These are phyloP conservation scores for Sepioteuthis lessoniana DNA, from an alignment of 2,888 invertebrate genomes.

Conservation along the genomic window DNA sequence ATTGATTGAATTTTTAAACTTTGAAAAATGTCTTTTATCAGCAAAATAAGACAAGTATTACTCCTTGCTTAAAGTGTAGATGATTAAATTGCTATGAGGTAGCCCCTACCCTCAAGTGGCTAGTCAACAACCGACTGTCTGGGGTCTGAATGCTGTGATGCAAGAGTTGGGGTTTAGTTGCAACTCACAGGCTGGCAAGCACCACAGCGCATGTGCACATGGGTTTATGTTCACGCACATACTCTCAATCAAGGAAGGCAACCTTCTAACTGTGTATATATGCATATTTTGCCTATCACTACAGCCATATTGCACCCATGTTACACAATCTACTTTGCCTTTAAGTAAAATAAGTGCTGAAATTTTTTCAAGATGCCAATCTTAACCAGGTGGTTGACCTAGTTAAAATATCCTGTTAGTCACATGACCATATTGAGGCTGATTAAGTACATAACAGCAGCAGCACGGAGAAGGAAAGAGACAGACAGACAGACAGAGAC, in stretches of 20 bases:
- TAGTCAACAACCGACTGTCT: background rate
- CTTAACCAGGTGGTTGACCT: conserved; percentile 47
- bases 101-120: background rate
- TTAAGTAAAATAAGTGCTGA: conserved; percentile 33
- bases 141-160: background rate
- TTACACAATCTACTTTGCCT: background rate
- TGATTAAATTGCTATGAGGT: background rate
- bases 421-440: conserved; percentile 46
- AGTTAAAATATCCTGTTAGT: conserved; percentile 44
- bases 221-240: background rate
- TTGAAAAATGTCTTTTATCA: background rate
- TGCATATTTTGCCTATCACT: background rate
- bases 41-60: background rate
- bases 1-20: too few relatives aligned
- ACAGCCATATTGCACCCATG: background rate
- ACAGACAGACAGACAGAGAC: background rate
- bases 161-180: conserved; percentile 11
- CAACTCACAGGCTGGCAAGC: background rate
- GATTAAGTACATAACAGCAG: conserved; percentile 37
- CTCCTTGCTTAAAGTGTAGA: background rate
- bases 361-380: conserved; percentile 24
- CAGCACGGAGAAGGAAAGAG: background rate
- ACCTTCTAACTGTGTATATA: background rate
- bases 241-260: background rate
- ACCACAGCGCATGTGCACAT: conserved; percentile 4